A percentile compares a stretch with the other conserved stretches of the same genome.
Evolutionary conservation across 1,140 invertebrate species (phyloP).

Genomic region (Onthophagus taurus): DNA sequence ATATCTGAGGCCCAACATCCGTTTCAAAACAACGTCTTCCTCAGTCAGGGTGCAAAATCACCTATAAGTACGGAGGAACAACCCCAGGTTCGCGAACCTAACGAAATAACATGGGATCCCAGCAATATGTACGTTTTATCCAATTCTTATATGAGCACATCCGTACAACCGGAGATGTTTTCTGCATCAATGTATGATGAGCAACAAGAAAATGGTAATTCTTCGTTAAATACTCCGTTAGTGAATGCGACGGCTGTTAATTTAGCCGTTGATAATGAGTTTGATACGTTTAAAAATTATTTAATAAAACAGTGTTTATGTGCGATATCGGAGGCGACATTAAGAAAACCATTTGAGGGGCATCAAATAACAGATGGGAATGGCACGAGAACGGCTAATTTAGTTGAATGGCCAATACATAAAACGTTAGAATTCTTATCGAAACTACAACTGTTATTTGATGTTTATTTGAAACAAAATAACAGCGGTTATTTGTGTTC

Average conservation of each 20-base stretch:
- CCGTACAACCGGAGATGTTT: too few relatives aligned
- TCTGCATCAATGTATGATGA: too few relatives aligned
- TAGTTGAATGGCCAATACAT: slow-evolving; percentile 62
- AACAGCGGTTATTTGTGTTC: slow-evolving; percentile 69
- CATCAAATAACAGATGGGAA: slow-evolving; percentile 44
- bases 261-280: slow-evolving; percentile 17
- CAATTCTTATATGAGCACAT: too few relatives aligned
- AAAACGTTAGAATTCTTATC: slow-evolving; percentile 68
- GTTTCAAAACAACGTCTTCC: slow-evolving; percentile 22
- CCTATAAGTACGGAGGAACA: slow-evolving; percentile 26
- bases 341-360: slow-evolving; percentile 59
- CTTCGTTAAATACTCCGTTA: too few relatives aligned
- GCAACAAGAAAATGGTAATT: too few relatives aligned
- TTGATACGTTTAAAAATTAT: slow-evolving; percentile 48
- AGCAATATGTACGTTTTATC: too few relatives aligned
- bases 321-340: slow-evolving; percentile 56
- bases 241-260: background rate
- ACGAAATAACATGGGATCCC: slow-evolving; percentile 24
- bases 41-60: slow-evolving; percentile 16
- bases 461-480: slow-evolving; percentile 76
- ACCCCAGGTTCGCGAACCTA: slow-evolving; percentile 15
- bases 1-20: too few relatives aligned
- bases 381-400: slow-evolving; percentile 42
- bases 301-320: slow-evolving; percentile 67
- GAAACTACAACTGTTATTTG: slow-evolving; percentile 71